Evolutionary conservation across 64 coral and sea anemone species (phyloP).

Genomic region (Acropora tenuis): DNA sequence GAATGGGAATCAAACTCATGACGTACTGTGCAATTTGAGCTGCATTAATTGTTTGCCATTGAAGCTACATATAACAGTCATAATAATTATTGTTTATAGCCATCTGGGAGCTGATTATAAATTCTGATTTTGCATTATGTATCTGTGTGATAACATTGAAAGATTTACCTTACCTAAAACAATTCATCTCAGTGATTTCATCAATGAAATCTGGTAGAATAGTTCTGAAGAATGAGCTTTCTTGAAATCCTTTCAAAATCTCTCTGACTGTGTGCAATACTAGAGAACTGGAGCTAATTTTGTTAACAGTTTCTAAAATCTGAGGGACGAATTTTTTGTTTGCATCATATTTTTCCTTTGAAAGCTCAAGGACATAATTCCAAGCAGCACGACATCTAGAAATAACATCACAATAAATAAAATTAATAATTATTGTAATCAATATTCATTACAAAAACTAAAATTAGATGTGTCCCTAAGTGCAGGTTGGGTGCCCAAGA

Average conservation of each 20-base stretch:
- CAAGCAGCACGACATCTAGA: constrained; percentile 38
- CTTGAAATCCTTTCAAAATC: constrained; percentile 18
- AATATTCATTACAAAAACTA: not conserved
- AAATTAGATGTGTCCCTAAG: too few species aligned
- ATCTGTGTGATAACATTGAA: too few species aligned
- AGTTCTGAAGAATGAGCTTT: constrained; percentile 15
- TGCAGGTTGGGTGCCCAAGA: too few species aligned
- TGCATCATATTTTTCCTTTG: not conserved
- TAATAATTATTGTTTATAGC: too few species aligned
- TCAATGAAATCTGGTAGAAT: constrained; percentile 22
- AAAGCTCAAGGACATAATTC: constrained; percentile 42
- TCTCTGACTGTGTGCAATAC: constrained; percentile 35
- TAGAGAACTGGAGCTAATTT: not conserved
- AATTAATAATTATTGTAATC: not conserved
- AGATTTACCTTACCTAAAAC: not conserved
- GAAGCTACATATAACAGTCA: too few species aligned
- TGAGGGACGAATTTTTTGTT: not conserved
- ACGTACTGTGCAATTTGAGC: too few species aligned
- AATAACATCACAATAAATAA: not conserved
- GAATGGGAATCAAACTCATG: too few species aligned
- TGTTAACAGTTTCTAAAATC: constrained; percentile 21
- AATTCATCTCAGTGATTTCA: not conserved
- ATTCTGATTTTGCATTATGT: too few species aligned
- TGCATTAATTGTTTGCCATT: too few species aligned
- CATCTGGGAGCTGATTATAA: too few species aligned